phyloP scores from a whole-genome alignment of 2,113 vertebrate species.

The Rhadina sibilatrix region DNA sequence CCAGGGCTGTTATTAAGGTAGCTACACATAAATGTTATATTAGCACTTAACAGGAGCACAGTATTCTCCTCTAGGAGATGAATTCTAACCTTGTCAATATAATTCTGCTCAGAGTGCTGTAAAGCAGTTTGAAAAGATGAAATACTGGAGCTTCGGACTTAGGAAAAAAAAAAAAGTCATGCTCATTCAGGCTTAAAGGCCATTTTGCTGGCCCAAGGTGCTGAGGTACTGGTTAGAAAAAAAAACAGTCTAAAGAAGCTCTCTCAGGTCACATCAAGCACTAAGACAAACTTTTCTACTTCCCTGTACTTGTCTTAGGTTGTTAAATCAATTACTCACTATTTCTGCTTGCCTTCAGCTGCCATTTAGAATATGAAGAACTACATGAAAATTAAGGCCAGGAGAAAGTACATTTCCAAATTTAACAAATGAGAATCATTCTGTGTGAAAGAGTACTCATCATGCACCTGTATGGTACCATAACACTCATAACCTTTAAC shows the following conservation, averaged over 20 bases:
- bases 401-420: slow-evolving; percentile 55
- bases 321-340: slow-evolving; percentile 79
- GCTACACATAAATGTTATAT: slow-evolving; percentile 91
- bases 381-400: slow-evolving; percentile 63
- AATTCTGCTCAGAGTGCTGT: slow-evolving; percentile 80
- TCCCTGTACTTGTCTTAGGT: slow-evolving; percentile 76
- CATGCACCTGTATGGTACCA: neutral
- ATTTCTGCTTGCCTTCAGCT: slow-evolving; percentile 68
- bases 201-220: slow-evolving; percentile 83
- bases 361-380: slow-evolving; percentile 65
- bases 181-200: slow-evolving; percentile 90
- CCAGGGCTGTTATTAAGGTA: slow-evolving; percentile 79
- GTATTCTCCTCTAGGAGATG: slow-evolving; percentile 83
- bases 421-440: slow-evolving; percentile 62
- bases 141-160: slow-evolving; percentile 72
- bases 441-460: slow-evolving; percentile 37
- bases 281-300: slow-evolving; percentile 72
- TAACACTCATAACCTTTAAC: slow-evolving; percentile 35
- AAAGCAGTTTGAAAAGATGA: slow-evolving; percentile 80
- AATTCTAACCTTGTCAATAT: slow-evolving; percentile 90
- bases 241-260: slow-evolving; percentile 70
- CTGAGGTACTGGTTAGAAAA: slow-evolving; percentile 71
- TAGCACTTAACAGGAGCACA: slow-evolving; percentile 85
- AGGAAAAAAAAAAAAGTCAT: slow-evolving; percentile 60
- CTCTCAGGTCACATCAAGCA: slow-evolving; percentile 78